Evolutionary conservation across 2,888 invertebrate genomes (phyloP).

Genomic region (Eristalis tenax): DNA sequence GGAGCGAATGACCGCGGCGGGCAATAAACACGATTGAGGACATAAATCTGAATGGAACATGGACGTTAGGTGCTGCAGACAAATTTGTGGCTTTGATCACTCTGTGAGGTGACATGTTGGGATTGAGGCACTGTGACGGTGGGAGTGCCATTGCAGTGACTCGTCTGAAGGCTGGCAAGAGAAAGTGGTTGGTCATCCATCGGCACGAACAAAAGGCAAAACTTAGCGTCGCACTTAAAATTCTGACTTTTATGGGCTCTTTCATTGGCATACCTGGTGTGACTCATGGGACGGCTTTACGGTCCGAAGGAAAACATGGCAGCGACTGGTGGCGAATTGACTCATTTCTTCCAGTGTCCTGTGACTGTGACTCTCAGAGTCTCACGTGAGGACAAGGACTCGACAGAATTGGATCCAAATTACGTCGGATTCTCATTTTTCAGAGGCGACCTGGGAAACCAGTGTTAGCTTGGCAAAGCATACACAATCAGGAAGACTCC

Average conservation of each 20-base stretch:
- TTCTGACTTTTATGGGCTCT: neutral
- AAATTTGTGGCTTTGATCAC: constrained; percentile 46
- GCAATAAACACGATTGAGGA: constrained; percentile 38
- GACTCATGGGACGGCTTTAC: neutral
- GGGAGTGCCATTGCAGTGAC: too few relatives aligned
- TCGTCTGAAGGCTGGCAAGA: neutral
- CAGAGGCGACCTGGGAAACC: too few relatives aligned
- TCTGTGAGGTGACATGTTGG: neutral
- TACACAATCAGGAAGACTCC: too few relatives aligned
- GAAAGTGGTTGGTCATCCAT: neutral
- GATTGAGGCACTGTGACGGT: neutral
- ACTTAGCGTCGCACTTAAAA: neutral
- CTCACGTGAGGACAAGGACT: too few relatives aligned
- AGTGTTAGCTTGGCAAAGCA: too few relatives aligned
- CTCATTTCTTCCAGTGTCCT: too few relatives aligned
- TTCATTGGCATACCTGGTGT: neutral
- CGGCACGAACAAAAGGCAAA: neutral
- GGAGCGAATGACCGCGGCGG: constrained; percentile 46
- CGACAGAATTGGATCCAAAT: too few relatives aligned
- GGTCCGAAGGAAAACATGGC: neutral
- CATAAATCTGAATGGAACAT: constrained; percentile 35
- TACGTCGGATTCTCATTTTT: too few relatives aligned
- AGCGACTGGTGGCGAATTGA: too few relatives aligned
- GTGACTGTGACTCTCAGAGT: too few relatives aligned
- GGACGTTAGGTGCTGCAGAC: constrained; percentile 34